Evolutionary conservation across 2,888 invertebrate genomes (phyloP).

Genomic region (Drosophila anceps): DNA sequence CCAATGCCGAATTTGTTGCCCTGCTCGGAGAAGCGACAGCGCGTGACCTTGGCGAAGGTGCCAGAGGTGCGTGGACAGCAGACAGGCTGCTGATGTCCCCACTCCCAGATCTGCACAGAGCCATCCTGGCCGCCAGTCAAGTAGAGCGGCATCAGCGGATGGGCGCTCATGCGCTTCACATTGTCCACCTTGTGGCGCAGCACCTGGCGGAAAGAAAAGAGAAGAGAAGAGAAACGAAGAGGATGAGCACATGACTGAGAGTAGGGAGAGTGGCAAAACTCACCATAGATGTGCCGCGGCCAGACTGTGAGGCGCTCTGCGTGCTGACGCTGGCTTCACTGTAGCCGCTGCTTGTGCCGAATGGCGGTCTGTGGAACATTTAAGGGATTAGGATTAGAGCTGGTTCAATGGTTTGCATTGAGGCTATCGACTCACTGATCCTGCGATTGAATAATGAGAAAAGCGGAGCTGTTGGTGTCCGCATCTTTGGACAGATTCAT

Average conservation of each 20-base stretch:
- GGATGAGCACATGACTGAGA: neutral
- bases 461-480: constrained; percentile 88
- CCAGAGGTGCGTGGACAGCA: constrained; percentile 96
- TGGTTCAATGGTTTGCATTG: too few relatives aligned
- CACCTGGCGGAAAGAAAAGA: constrained; percentile 88
- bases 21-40: constrained; percentile 97
- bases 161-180: constrained; percentile 97
- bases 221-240: too few relatives aligned
- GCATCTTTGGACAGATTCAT: constrained; percentile 92
- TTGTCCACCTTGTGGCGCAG: constrained; percentile 97
- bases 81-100: constrained; percentile 97
- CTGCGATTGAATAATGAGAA: constrained; percentile 94
- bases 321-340: constrained; percentile 74
- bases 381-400: neutral
- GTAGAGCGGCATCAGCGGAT: constrained; percentile 97
- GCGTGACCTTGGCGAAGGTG: constrained; percentile 97
- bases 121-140: constrained; percentile 98
- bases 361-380: constrained; percentile 58
- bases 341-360: constrained; percentile 58
- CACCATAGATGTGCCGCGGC: constrained; percentile 95
- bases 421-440: constrained; percentile 73
- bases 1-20: constrained; percentile 99
- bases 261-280: constrained; percentile 82
- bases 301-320: constrained; percentile 88
- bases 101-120: constrained; percentile 98